Conservation (phyloP, 2,797 vertebrate species). For the Neopelma chrysocephalum region DNA sequence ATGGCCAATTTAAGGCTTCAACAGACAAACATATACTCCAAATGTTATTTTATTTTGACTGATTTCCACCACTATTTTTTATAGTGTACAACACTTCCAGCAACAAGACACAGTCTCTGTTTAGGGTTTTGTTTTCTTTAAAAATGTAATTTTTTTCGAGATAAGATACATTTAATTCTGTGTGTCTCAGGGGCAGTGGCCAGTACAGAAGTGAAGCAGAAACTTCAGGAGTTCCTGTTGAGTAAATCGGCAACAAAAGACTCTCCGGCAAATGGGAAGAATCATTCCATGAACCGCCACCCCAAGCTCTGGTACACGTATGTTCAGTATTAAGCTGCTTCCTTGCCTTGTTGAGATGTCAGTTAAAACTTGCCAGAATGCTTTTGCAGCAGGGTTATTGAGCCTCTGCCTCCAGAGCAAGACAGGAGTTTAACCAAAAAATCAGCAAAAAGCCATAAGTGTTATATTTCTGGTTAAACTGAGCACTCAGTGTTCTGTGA, state of each 20-base stretch:
- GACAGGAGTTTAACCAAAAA: not conserved
- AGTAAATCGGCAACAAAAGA: constrained; percentile 97
- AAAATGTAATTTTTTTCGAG: not conserved
- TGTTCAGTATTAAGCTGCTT: constrained; percentile 74
- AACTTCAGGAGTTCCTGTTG: constrained; percentile 98
- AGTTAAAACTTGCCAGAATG: not conserved
- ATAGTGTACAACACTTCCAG: not conserved
- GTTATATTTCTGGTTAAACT: not conserved
- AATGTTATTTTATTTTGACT: constrained; percentile 16
- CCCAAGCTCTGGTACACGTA: constrained; percentile 97
- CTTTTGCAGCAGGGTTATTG: not conserved
- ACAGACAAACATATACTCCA: not conserved
- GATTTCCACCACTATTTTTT: not conserved
- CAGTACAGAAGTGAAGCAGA: constrained; percentile 98
- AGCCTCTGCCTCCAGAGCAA: not conserved
- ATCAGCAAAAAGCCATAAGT: not conserved
- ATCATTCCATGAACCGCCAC: constrained; percentile 88
- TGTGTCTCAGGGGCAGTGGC: constrained; percentile 90
- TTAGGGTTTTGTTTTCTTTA: not conserved
- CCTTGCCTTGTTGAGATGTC: not conserved
- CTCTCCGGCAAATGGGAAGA: constrained; percentile 83
- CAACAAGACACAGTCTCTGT: not conserved
- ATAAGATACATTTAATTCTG: not conserved
- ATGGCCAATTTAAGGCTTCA: not conserved
- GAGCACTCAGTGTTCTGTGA: not conserved